Evolutionary conservation across 2,113 vertebrate genomes (phyloP).

Genomic region (Coturnix japonica): DNA sequence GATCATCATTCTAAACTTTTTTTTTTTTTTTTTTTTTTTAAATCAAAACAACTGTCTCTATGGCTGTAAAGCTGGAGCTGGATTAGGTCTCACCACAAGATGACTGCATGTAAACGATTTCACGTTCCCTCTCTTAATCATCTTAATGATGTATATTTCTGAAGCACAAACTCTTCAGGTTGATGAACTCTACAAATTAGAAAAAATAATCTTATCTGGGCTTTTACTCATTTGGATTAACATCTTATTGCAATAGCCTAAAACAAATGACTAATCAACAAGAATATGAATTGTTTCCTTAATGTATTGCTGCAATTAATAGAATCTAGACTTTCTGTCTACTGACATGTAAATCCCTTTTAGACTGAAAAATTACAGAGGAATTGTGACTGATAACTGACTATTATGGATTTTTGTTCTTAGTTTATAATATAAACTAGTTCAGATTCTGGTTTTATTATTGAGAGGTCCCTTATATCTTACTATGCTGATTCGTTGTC

Average conservation of each 20-base stretch:
- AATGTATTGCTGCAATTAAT: not conserved
- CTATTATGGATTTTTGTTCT: not conserved
- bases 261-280: not conserved
- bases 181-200: not conserved
- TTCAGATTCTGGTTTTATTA: not conserved
- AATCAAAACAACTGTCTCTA: fast-evolving
- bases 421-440: not conserved
- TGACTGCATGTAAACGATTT: not conserved
- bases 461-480: not conserved
- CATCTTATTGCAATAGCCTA: not conserved
- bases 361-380: not conserved
- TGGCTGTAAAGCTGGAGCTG: not conserved
- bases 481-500: not conserved
- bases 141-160: not conserved
- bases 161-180: not conserved
- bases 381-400: conserved; percentile 8
- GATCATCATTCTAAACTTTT: not conserved
- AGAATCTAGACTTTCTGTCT: not conserved
- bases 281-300: not conserved
- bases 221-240: not conserved
- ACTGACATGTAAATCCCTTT: not conserved
- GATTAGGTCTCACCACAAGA: not conserved
- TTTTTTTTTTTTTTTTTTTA: not conserved
- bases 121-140: not conserved
- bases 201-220: not conserved